Percentiles rank a stretch among this genome's conserved stretches.
Conservation (phyloP, 1,140 invertebrate species). For the Gryon sp. region DNA sequence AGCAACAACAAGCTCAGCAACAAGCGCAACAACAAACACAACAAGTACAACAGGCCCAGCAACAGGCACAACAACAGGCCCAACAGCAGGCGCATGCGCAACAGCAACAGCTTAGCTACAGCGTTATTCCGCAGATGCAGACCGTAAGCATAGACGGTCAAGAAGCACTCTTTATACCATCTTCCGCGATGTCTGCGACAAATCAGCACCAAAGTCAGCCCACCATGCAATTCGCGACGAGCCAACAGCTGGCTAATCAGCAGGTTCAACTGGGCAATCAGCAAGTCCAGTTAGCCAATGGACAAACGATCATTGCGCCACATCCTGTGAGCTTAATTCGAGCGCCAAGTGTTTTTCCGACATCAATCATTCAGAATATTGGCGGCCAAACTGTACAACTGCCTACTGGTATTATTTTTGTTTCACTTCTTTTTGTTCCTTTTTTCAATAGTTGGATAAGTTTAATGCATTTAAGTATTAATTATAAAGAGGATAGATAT, state of each 20-base stretch:
- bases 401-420: constrained; percentile 69
- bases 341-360: constrained; percentile 75
- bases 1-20: constrained; percentile 76
- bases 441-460: too few species aligned
- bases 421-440: too few species aligned
- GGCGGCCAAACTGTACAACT: constrained; percentile 78
- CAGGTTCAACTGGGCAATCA: constrained; percentile 78
- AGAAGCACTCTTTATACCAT: constrained; percentile 93
- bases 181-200: constrained; percentile 75
- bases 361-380: constrained; percentile 78
- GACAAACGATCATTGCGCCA: constrained; percentile 76
- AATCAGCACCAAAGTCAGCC: constrained; percentile 74
- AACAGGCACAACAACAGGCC: constrained; percentile 73
- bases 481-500: too few species aligned
- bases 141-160: constrained; percentile 95
- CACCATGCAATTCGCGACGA: constrained; percentile 75
- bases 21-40: constrained; percentile 76
- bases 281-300: constrained; percentile 82
- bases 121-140: constrained; percentile 86
- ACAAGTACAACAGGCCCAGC: constrained; percentile 72
- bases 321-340: constrained; percentile 80
- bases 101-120: constrained; percentile 82
- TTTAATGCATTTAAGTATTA: too few species aligned
- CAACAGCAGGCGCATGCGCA: constrained; percentile 78
- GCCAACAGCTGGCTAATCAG: constrained; percentile 78